Percentiles rank a stretch among this genome's conserved stretches.
Conservation (phyloP, 2,113 vertebrate genomes). For the Heptranchias perlo region DNA sequence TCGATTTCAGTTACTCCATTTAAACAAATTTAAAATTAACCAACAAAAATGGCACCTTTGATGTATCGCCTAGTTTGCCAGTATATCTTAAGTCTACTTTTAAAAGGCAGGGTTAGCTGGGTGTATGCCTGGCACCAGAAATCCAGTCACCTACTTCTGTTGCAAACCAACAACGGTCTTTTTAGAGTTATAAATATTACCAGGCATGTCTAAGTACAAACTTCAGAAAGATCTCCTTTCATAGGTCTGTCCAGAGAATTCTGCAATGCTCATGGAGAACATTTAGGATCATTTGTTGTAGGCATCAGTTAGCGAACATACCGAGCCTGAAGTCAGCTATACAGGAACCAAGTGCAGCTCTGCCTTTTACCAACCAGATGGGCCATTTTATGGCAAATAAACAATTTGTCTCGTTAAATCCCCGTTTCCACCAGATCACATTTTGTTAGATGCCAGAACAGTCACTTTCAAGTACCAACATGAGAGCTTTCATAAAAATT, state of each 20-base stretch:
- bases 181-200: not conserved
- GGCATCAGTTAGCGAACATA: not conserved
- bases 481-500: not conserved
- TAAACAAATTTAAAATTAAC: not conserved
- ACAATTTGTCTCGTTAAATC: not conserved
- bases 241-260: not conserved
- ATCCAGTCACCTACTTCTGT: not conserved
- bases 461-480: not conserved
- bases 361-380: not conserved
- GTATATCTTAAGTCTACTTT: not conserved
- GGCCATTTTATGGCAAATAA: not conserved
- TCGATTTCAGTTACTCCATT: constrained; percentile 4
- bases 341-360: not conserved
- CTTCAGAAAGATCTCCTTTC: not conserved
- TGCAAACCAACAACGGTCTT: not conserved
- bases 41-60: not conserved
- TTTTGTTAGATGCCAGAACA: not conserved
- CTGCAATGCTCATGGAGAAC: not conserved
- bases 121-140: not conserved
- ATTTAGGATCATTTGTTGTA: not conserved
- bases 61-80: not conserved
- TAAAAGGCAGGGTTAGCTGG: not conserved
- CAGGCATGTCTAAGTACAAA: not conserved
- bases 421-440: not conserved
- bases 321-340: not conserved